Conservation (phyloP, 2,797 vertebrate species). For the Acipenser transmontanus region DNA sequence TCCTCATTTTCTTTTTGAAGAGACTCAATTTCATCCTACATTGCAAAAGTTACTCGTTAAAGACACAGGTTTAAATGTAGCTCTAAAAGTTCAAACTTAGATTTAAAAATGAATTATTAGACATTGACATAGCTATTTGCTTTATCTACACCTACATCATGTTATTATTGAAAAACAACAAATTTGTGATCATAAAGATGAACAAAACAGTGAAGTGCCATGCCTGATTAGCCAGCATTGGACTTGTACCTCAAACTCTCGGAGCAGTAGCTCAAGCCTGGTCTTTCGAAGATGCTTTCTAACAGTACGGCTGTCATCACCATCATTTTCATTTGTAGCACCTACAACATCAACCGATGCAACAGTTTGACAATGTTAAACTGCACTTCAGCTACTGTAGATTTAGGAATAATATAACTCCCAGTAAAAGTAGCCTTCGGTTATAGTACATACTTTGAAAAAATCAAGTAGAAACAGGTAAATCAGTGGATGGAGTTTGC, state of each 20-base stretch:
- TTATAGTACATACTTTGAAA: too few relatives aligned
- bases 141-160: not conserved
- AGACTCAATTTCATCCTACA: conserved; percentile 87
- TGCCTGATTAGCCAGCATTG: too few relatives aligned
- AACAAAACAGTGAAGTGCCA: too few relatives aligned
- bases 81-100: not conserved
- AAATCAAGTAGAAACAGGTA: too few relatives aligned
- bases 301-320: conserved; percentile 60
- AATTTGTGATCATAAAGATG: too few relatives aligned
- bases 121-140: not conserved
- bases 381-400: too few relatives aligned
- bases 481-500: too few relatives aligned
- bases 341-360: conserved; percentile 53
- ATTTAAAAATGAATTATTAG: not conserved
- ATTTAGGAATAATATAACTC: too few relatives aligned
- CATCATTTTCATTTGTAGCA: conserved; percentile 81
- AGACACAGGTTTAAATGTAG: not conserved
- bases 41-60: conserved; percentile 2
- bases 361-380: too few relatives aligned
- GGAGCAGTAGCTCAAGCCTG: conserved; percentile 83
- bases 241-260: conserved; percentile 82
- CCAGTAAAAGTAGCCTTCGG: too few relatives aligned
- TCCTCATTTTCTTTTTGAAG: conserved; percentile 85
- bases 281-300: conserved; percentile 87
- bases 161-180: too few relatives aligned